phyloP scores from a whole-genome alignment of 2,797 vertebrate genomes.

The Pipistrellus kuhlii region DNA sequence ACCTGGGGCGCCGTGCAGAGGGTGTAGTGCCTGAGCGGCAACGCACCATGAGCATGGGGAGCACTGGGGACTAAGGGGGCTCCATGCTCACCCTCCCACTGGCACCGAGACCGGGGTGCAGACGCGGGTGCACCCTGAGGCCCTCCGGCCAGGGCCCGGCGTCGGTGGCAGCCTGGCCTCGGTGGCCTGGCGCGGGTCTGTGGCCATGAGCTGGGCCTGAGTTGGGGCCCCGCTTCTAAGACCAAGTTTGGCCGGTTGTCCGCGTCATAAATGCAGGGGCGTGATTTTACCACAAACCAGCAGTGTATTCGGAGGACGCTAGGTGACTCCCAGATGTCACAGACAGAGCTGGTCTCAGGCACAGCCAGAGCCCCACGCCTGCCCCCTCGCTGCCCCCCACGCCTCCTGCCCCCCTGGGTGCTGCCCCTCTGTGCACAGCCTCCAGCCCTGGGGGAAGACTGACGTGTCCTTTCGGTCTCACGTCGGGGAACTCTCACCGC shows the following conservation, averaged over 20 bases:
- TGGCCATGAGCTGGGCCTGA: background rate
- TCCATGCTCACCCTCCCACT: background rate
- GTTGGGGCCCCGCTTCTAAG: background rate
- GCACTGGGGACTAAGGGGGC: too few species aligned
- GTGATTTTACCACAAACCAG: background rate
- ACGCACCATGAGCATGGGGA: accelerated
- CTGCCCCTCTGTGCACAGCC: background rate
- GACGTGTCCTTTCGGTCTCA: background rate
- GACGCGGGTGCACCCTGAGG: accelerated
- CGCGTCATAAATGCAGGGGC: too few species aligned
- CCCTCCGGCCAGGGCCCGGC: accelerated
- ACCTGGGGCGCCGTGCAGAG: accelerated
- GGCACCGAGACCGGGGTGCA: too few species aligned
- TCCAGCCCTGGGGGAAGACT: background rate
- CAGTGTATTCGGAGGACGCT: background rate
- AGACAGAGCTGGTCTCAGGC: background rate
- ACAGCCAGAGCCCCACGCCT: accelerated
- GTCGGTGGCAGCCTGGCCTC: background rate
- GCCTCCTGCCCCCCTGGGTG: accelerated
- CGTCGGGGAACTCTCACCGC: background rate
- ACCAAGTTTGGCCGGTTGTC: accelerated
- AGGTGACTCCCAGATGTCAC: accelerated
- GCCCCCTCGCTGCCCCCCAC: accelerated
- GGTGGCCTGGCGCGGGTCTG: background rate
- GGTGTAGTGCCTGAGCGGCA: accelerated